Percentiles rank a stretch among this genome's conserved stretches.
phyloP scores from a whole-genome alignment of 2,888 invertebrate genomes.

The Pantelozetes paolii region DNA sequence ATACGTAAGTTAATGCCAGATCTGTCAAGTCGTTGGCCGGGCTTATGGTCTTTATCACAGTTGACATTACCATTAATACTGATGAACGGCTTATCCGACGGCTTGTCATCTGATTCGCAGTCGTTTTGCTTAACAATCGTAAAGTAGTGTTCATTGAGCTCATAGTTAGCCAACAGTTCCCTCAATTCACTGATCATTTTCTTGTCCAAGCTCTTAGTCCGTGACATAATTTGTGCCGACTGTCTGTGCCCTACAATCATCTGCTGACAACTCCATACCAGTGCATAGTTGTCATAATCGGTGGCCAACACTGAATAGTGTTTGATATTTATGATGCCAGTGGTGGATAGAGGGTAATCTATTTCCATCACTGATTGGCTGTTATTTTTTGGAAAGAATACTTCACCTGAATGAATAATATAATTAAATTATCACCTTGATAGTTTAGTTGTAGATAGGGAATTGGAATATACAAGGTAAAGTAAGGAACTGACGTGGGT shows the following conservation, averaged over 20 bases:
- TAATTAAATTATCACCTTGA: background rate
- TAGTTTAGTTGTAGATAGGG: background rate
- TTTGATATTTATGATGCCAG: constrained; percentile 36
- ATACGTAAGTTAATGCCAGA: background rate
- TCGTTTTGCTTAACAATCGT: constrained; percentile 67
- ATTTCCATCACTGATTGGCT: constrained; percentile 38
- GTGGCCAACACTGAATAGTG: constrained; percentile 67
- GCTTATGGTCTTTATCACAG: background rate
- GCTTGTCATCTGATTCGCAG: constrained; percentile 54
- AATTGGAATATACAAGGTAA: background rate
- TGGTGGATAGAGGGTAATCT: constrained; percentile 27
- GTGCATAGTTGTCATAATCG: constrained; percentile 70
- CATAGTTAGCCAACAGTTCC: constrained; percentile 60
- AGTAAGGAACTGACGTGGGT: no score
- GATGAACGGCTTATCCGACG: background rate
- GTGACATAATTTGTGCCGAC: constrained; percentile 74
- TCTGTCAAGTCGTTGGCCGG: background rate
- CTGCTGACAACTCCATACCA: constrained; percentile 73
- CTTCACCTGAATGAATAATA: constrained; percentile 26
- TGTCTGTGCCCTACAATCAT: constrained; percentile 69
- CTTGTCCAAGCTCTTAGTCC: constrained; percentile 67
- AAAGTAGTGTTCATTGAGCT: constrained; percentile 71
- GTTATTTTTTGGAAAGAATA: constrained; percentile 26
- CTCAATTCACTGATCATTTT: constrained; percentile 68
- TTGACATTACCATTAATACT: background rate